These are phyloP conservation scores for Nematopogon swammerdamellus DNA, from an alignment of 2,888 invertebrate genomes.

Conservation along the genomic window DNA sequence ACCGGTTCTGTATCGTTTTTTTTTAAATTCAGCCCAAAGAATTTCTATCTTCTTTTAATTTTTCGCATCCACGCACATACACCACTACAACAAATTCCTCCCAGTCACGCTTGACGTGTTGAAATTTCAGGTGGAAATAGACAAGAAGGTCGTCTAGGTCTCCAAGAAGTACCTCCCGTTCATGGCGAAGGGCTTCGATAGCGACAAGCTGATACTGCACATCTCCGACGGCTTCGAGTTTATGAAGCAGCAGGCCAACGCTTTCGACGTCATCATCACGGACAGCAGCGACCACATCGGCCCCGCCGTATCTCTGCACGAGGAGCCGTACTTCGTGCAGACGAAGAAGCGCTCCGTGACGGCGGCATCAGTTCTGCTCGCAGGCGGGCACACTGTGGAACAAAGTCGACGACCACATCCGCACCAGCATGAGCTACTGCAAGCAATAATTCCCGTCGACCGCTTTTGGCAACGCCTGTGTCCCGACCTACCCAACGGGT, in stretches of 20 bases:
- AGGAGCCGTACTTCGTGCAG: slow-evolving; percentile 78
- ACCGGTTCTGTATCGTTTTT: too few relatives aligned
- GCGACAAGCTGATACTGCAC: slow-evolving; percentile 77
- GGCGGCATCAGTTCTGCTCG: slow-evolving; percentile 92
- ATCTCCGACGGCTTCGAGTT: slow-evolving; percentile 95
- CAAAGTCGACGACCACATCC: slow-evolving; percentile 73
- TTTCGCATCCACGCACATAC: too few relatives aligned
- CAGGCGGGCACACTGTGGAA: slow-evolving; percentile 87
- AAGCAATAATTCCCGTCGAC: too few relatives aligned
- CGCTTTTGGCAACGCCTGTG: too few relatives aligned
- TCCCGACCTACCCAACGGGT: too few relatives aligned
- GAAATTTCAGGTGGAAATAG: slow-evolving; percentile 93
- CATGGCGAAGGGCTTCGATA: slow-evolving; percentile 84
- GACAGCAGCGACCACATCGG: slow-evolving; percentile 98
- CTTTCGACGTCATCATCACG: slow-evolving; percentile 97
- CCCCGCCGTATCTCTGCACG: slow-evolving; percentile 66
- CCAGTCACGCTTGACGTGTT: too few relatives aligned
- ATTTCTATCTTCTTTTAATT: too few relatives aligned
- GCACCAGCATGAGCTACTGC: too few relatives aligned
- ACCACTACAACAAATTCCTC: too few relatives aligned
- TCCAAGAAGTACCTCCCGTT: slow-evolving; percentile 87
- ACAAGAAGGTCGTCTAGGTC: slow-evolving; percentile 86
- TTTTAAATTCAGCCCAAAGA: too few relatives aligned
- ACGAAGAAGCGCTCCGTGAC: slow-evolving; percentile 79
- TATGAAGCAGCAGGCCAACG: slow-evolving; percentile 77